These are phyloP conservation scores for Saxidomus purpurata DNA, from an alignment of 1,140 invertebrate genomes.

Conservation along the genomic window DNA sequence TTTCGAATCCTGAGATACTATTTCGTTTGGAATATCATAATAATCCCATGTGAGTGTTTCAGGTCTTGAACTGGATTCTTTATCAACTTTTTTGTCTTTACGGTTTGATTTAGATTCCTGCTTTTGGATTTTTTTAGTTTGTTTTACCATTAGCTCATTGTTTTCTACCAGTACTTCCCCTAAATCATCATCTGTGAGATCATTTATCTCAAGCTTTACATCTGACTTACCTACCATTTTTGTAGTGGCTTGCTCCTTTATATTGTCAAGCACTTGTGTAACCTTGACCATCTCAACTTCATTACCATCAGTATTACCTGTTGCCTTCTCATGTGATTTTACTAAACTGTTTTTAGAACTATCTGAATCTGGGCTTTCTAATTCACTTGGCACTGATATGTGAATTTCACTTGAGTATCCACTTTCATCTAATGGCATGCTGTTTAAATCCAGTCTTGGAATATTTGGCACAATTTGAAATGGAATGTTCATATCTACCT, in stretches of 20 bases:
- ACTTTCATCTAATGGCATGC: constrained; percentile 40
- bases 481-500: constrained; percentile 53
- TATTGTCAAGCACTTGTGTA: constrained; percentile 29
- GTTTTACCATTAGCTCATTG: constrained; percentile 31
- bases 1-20: constrained; percentile 14
- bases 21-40: constrained; percentile 75
- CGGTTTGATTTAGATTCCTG: neutral
- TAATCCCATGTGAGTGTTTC: constrained; percentile 82
- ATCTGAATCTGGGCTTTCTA: constrained; percentile 62
- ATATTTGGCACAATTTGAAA: constrained; percentile 36
- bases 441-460: constrained; percentile 58
- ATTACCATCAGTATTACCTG: neutral
- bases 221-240: constrained; percentile 3
- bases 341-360: constrained; percentile 27
- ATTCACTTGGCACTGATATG: constrained; percentile 59
- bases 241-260: neutral
- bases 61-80: constrained; percentile 71
- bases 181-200: constrained; percentile 46
- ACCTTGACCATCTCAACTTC: constrained; percentile 6
- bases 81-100: constrained; percentile 38
- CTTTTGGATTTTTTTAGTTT: constrained; percentile 40
- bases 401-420: constrained; percentile 61
- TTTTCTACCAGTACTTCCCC: neutral
- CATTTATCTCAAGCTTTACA: constrained; percentile 33
- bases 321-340: neutral